Evolutionary conservation across 2,113 vertebrate genomes (phyloP).

Genomic region (Cyanistes caeruleus): DNA sequence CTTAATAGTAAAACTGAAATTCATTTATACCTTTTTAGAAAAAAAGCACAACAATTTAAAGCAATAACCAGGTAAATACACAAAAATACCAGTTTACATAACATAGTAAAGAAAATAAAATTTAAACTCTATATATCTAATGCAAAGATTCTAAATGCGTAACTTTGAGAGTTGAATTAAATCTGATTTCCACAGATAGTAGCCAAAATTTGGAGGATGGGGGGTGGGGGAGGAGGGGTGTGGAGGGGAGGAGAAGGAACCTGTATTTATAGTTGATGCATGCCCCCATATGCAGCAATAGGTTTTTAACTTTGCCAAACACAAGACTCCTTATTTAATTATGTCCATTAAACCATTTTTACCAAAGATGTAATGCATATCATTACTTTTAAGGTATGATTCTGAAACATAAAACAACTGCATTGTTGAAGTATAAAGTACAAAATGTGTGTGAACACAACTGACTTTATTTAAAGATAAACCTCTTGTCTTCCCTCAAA

Average conservation of each 20-base stretch:
- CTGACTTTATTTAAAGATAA: background rate
- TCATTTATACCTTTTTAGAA: background rate
- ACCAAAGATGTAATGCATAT: background rate
- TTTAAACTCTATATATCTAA: background rate
- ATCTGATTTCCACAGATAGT: background rate
- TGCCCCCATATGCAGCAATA: background rate
- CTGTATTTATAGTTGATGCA: background rate
- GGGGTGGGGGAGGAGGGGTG: fast-evolving
- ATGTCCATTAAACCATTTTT: background rate
- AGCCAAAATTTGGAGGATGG: background rate
- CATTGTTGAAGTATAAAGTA: background rate
- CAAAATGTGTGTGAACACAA: background rate
- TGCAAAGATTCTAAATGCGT: background rate
- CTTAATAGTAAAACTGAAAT: background rate
- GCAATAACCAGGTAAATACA: background rate
- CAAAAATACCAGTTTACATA: background rate
- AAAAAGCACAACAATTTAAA: background rate
- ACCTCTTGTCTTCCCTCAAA: slow-evolving; percentile 8
- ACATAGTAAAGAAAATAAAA: background rate
- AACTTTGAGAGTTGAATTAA: background rate
- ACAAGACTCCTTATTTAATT: background rate
- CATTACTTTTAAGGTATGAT: background rate
- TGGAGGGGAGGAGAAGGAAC: background rate
- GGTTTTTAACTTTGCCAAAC: background rate
- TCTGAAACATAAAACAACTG: background rate